Base-by-base conservation (phyloP, 2,888 invertebrate species). In the Nipponacmea schrenckii region DNA sequence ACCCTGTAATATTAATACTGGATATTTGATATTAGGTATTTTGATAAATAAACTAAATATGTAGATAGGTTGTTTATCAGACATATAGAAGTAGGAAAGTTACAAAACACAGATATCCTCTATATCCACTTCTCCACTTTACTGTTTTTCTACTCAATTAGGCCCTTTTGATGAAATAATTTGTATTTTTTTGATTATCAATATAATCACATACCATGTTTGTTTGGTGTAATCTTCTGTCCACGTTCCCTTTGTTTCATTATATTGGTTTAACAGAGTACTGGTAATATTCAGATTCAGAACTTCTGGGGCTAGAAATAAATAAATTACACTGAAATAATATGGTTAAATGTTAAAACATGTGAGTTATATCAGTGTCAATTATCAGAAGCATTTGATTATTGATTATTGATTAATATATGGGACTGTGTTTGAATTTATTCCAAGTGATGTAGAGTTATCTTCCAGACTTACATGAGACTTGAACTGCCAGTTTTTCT, bases 231-330 rank as follows among this genome's bases (percentile, higher is more conserved):
- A 90, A 79, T 91, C 91, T 74, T 90, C 89, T 2, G 93, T 94
- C 97, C 97, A 97, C 87, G 94, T 96, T 80, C 92, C 92, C 76
- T 93, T 93, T 27, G 87, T 88, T 46, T 83, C 92, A 77, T 92
- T 92, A 83, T 93, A 93, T 39, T 96, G 91, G 80, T 96, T 95
- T 17, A 97, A 92, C 45, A 97, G 91, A 1, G 96, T 94, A 24
- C 94, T 94, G 0, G 98, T 98, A 14, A 98, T 90, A 88, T 97
- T 98, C 3, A 97, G 89, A 88, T 96, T 94, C 15, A 98, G 91
- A 62, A 93, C 90, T 80, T 95, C 94, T 15, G 91, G 90, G 1
- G 96, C 90, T 87, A 79, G 63, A 83, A 48, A 64, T 77, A 75
- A 91, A 45, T 20, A 67, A 14, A 56, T 50, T 46, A 39, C 48